Evolutionary conservation across 2,797 vertebrate genomes (phyloP).

Genomic region (Cercopithecus diana): DNA sequence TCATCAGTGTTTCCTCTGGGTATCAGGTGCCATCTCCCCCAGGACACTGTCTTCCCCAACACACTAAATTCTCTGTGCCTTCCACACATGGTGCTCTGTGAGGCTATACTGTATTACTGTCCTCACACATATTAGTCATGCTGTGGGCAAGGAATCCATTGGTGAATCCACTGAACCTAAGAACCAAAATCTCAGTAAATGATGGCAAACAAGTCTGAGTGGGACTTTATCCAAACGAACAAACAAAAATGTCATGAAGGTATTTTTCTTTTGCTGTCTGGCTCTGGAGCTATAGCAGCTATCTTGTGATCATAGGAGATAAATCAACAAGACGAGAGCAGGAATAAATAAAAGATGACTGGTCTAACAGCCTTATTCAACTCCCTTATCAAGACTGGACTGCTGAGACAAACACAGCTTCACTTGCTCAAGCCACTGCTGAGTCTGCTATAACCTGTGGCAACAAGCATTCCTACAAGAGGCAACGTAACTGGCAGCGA

Average conservation of each 20-base stretch:
- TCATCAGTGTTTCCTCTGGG: background rate
- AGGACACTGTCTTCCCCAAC: background rate
- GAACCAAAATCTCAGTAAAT: background rate
- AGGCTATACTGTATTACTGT: background rate
- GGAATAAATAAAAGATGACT: background rate
- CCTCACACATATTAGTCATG: background rate
- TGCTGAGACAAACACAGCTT: background rate
- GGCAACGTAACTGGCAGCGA: rapidly evolving
- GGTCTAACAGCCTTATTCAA: background rate
- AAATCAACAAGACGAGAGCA: background rate
- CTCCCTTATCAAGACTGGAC: background rate
- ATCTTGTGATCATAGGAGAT: background rate
- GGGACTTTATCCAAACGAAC: background rate
- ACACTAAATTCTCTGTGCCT: no score
- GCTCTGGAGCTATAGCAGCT: background rate
- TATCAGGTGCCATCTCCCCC: background rate
- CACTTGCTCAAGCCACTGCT: background rate
- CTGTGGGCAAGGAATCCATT: background rate
- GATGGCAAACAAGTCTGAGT: background rate
- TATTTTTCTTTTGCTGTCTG: background rate
- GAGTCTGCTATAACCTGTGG: background rate
- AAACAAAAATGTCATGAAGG: background rate
- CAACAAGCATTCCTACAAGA: background rate
- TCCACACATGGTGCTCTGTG: background rate
- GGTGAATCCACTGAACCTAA: background rate